Evolutionary conservation across 1,140 invertebrate species (phyloP).

Genomic region (Neuroterus valhalla): DNA sequence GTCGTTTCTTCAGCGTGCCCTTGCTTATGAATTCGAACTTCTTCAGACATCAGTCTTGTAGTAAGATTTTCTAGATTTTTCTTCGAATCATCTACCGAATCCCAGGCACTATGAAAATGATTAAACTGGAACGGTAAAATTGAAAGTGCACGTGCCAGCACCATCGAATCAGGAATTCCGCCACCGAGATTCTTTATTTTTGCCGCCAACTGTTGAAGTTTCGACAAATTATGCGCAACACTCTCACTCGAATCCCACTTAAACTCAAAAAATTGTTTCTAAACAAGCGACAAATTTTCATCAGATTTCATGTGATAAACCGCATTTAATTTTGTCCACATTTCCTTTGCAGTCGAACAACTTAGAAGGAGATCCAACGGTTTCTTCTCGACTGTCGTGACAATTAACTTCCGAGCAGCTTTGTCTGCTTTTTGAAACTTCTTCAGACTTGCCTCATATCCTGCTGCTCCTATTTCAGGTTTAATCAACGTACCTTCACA

Average conservation of each 20-base stretch:
- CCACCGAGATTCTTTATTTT: conserved; percentile 35
- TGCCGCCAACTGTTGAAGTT: conserved; percentile 4
- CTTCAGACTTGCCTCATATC: conserved; percentile 15
- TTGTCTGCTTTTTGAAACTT: conserved; percentile 50
- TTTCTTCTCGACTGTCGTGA: too few relatives aligned
- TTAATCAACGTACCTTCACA: conserved; percentile 25
- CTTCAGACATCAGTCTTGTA: conserved; percentile 59
- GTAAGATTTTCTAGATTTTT: conserved; percentile 57
- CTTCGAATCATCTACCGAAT: conserved; percentile 52
- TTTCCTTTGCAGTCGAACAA: conserved; percentile 51
- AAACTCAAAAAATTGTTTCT: conserved; percentile 50
- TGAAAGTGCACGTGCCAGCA: conserved; percentile 19
- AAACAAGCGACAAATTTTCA: conserved; percentile 38
- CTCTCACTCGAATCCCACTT: conserved; percentile 32
- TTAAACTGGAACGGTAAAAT: conserved; percentile 55
- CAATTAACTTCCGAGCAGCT: conserved; percentile 49
- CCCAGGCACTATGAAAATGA: conserved; percentile 58
- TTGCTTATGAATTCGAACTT: conserved; percentile 49
- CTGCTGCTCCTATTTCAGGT: neutral
- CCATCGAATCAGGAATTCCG: neutral
- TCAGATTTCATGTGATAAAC: conserved; percentile 53
- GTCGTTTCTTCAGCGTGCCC: neutral
- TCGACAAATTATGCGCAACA: conserved; percentile 33
- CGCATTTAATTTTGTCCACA: conserved; percentile 54
- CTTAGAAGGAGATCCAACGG: conserved; percentile 51